Percentiles rank a stretch among this genome's conserved stretches.
These are phyloP conservation scores for Gobiocypris rarus DNA, from an alignment of 2,113 vertebrate species.

Conservation along the genomic window DNA sequence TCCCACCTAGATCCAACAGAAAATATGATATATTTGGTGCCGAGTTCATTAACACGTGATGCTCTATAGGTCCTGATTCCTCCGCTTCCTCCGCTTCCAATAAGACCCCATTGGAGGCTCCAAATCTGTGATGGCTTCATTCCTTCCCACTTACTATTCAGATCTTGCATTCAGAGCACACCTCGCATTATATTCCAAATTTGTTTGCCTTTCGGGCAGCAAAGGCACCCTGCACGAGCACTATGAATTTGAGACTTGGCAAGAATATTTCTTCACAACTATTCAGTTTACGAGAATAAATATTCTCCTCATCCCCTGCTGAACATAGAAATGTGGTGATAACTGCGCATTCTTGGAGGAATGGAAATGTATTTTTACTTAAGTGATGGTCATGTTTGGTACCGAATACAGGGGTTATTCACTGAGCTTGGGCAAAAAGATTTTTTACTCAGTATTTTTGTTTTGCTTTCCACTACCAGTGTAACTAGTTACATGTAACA, in stretches of 20 bases:
- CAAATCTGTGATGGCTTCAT: not conserved
- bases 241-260: slow-evolving; percentile 15
- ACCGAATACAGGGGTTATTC: not conserved
- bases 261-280: slow-evolving; percentile 42
- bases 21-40: not conserved
- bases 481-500: too few relatives aligned
- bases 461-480: not conserved
- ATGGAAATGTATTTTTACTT: slow-evolving; percentile 58
- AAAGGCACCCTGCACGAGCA: not conserved
- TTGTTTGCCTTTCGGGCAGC: not conserved
- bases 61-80: not conserved
- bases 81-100: not conserved
- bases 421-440: not conserved
- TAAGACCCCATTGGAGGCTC: not conserved
- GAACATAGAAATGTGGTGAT: slow-evolving; percentile 54
- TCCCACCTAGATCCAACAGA: slow-evolving; percentile 56
- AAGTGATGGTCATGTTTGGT: slow-evolving; percentile 52
- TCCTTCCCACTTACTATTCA: not conserved
- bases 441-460: not conserved
- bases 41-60: not conserved
- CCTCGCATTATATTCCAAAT: not conserved
- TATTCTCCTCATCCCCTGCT: slow-evolving; percentile 35
- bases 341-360: slow-evolving; percentile 47
- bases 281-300: slow-evolving; percentile 48
- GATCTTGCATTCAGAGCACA: slow-evolving; percentile 11